Evolutionary conservation across 2,888 invertebrate genomes (phyloP), one percentile per base, ranked within the genome.

Genomic region (Rhagonycha fulva): DNA sequence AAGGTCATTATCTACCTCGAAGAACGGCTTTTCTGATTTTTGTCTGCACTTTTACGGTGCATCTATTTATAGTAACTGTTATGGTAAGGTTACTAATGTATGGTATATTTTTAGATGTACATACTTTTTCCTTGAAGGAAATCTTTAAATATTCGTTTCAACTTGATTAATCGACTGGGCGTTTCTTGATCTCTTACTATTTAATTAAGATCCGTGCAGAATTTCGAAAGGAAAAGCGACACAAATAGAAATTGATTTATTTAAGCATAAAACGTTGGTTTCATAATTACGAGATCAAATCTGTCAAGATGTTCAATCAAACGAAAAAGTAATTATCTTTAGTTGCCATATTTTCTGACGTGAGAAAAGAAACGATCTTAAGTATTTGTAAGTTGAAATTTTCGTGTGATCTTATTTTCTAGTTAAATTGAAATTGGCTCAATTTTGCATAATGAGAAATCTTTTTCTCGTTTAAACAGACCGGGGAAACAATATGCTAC

Each of bases 1-100:
- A 76, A 76, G 76, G 76, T 71, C 76, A 73, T 62, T 68, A 74
- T 71, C 68, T 62, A 66, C 24, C 63, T 24, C 63, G 24, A 26
- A n/a, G 26, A 66, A 66, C 24, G 23, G 63, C 63, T 24, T 24
- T 66, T 66, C 63, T 26, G 24, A 66, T 66, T 68, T 72, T 76
- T 72, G 24, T 67, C 23, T 66, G 30, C 69, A 14, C 69, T 62
- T 47, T 60, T 68, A 70, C 23, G 32, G 30, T 61, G 62, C 26
- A 12, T 14, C 71, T 76, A 76, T 76, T 76, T 76, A 76, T 76
- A 76, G 68, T 47, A 30, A 68, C 11, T 47, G 19, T 47, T 67
- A 23, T 67, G 47, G 19, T 74, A 74, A 72, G 28, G 69, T 30
- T 32, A 61, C n/a, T 62, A 71, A 63, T 71, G 24, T 19, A 70